phyloP scores from a whole-genome alignment of 2,888 invertebrate species.

The Fissipunctia ypsillon region DNA sequence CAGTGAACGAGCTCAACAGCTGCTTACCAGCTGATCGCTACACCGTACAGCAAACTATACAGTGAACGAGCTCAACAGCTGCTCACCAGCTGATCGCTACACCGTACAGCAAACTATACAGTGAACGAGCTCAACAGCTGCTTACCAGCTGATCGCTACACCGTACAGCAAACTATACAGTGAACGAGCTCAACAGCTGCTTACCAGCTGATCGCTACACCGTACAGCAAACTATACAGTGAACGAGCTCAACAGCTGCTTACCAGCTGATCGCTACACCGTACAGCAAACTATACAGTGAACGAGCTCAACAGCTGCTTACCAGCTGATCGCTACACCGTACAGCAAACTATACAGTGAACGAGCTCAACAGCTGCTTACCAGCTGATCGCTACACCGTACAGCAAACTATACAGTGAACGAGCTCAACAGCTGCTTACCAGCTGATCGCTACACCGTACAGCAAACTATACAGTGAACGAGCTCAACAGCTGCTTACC shows the following conservation, averaged over 20 bases:
- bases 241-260: slow-evolving; percentile 24
- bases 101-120: slow-evolving; percentile 35
- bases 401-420: slow-evolving; percentile 42
- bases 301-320: slow-evolving; percentile 23
- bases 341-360: slow-evolving; percentile 40
- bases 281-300: slow-evolving; percentile 39
- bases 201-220: slow-evolving; percentile 14
- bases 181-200: slow-evolving; percentile 22
- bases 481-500: slow-evolving; percentile 20
- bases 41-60: slow-evolving; percentile 34
- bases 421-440: slow-evolving; percentile 21
- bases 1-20: slow-evolving; percentile 17
- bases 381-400: slow-evolving; percentile 14
- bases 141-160: slow-evolving; percentile 17
- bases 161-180: slow-evolving; percentile 36
- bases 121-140: slow-evolving; percentile 21
- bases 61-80: slow-evolving; percentile 20
- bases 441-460: slow-evolving; percentile 14
- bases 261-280: slow-evolving; percentile 13
- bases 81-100: slow-evolving; percentile 18
- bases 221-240: slow-evolving; percentile 39
- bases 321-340: slow-evolving; percentile 14
- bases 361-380: slow-evolving; percentile 22
- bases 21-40: slow-evolving; percentile 20
- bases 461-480: slow-evolving; percentile 43